These are phyloP conservation scores for Equus przewalskii DNA, from an alignment of 2,113 vertebrate genomes.

Conservation along the genomic window DNA sequence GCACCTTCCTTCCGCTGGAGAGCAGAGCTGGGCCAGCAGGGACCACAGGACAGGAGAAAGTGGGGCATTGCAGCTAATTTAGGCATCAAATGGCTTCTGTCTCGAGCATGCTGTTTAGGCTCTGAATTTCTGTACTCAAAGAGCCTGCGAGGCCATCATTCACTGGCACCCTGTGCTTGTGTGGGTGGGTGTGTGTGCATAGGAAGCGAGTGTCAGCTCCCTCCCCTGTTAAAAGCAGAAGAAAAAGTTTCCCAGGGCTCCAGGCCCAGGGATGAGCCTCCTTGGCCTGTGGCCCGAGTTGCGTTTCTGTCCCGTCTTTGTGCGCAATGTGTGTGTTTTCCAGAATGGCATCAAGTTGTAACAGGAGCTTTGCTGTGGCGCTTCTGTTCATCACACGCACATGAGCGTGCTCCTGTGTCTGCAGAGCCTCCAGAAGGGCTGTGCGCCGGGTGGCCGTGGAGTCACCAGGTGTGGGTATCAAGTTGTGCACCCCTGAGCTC, in stretches of 20 bases:
- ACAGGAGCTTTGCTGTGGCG: rapidly evolving
- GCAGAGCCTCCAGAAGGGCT: neutral
- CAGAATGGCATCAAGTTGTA: neutral
- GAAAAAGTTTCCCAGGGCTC: neutral
- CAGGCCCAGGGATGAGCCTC: neutral
- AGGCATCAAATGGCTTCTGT: neutral
- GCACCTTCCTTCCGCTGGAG: neutral
- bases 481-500: rapidly evolving
- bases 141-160: rapidly evolving
- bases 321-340: neutral
- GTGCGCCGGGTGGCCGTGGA: rapidly evolving
- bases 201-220: neutral
- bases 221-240: neutral
- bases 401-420: rapidly evolving
- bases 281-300: rapidly evolving
- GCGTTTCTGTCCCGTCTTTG: neutral
- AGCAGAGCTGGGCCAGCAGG: neutral
- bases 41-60: neutral
- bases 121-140: neutral
- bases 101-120: rapidly evolving
- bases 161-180: neutral
- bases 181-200: rapidly evolving
- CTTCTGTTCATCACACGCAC: rapidly evolving
- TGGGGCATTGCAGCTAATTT: rapidly evolving
- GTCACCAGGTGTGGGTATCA: rapidly evolving